Evolutionary conservation across 2,888 invertebrate genomes (phyloP).

Genomic region (Pteria penguin): DNA sequence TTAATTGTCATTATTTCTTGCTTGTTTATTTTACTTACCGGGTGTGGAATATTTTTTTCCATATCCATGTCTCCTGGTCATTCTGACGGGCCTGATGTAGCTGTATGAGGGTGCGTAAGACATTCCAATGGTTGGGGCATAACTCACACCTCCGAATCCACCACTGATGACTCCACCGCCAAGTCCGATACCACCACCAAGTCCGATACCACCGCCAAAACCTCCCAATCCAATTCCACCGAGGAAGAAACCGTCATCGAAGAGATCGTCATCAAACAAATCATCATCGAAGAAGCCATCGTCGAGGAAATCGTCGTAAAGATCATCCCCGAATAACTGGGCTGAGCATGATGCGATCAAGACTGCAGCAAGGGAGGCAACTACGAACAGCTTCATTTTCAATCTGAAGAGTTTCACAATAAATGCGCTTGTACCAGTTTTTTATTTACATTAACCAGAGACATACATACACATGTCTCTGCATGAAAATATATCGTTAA

Average conservation of each 20-base stretch:
- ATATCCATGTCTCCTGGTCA: background rate
- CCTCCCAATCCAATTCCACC: background rate
- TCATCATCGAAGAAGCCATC: too few species aligned
- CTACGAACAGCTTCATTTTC: background rate
- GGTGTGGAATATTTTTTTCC: background rate
- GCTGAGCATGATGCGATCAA: background rate
- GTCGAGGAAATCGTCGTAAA: background rate
- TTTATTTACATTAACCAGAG: too few species aligned
- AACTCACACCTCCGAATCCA: background rate
- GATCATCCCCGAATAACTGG: background rate
- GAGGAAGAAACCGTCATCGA: background rate
- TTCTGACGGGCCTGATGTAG: background rate
- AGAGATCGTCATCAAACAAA: background rate
- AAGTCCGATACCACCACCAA: background rate
- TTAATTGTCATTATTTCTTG: too few species aligned
- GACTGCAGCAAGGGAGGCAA: background rate
- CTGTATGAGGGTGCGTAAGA: background rate
- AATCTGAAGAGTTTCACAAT: too few species aligned
- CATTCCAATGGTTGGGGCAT: background rate
- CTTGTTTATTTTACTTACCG: too few species aligned
- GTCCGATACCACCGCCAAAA: background rate
- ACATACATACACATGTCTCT: too few species aligned
- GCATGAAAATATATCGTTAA: too few species aligned
- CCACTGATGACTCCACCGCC: background rate
- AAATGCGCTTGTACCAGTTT: too few species aligned